Percentiles rank a stretch among this genome's conserved stretches.
phyloP scores from a whole-genome alignment of 1,140 invertebrate genomes.

The Zophobas morio region DNA sequence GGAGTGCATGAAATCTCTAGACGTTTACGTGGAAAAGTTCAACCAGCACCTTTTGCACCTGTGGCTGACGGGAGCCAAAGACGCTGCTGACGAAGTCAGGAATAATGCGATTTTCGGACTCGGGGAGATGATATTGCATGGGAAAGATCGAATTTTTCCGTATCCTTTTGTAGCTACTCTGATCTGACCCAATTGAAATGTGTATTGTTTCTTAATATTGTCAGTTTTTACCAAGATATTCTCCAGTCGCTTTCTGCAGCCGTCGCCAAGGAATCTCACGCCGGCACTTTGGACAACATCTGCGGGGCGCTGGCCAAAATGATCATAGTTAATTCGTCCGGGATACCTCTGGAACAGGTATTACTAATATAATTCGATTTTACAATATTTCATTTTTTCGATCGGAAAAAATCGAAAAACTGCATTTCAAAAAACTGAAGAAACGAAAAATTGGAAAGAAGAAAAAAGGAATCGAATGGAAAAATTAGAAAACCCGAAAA shows the following conservation, averaged over 20 bases:
- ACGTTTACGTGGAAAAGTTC: conserved; percentile 72
- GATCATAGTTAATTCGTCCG: conserved; percentile 76
- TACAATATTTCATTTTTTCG: background rate
- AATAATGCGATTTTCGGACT: conserved; percentile 85
- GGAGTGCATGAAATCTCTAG: conserved; percentile 78
- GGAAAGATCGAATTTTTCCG: conserved; percentile 69
- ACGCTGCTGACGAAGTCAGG: conserved; percentile 79
- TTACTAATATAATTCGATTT: conserved; percentile 7
- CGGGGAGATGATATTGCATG: conserved; percentile 79
- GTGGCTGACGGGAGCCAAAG: conserved; percentile 74
- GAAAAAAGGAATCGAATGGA: no score
- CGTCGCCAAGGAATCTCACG: conserved; percentile 75
- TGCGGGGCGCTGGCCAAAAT: conserved; percentile 83
- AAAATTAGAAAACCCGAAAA: no score
- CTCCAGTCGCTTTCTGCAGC: conserved; percentile 77
- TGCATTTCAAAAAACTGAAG: no score
- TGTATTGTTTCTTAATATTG: conserved; percentile 29
- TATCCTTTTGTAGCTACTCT: background rate
- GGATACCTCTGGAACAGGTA: conserved; percentile 78
- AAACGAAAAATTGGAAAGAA: no score
- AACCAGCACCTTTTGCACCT: conserved; percentile 75
- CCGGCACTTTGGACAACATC: conserved; percentile 81
- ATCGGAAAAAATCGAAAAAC: background rate
- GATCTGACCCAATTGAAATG: no score
- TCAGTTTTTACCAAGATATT: conserved; percentile 75